Evolutionary conservation across 1,140 invertebrate genomes (phyloP).

Genomic region (Pogonomyrmex barbatus): DNA sequence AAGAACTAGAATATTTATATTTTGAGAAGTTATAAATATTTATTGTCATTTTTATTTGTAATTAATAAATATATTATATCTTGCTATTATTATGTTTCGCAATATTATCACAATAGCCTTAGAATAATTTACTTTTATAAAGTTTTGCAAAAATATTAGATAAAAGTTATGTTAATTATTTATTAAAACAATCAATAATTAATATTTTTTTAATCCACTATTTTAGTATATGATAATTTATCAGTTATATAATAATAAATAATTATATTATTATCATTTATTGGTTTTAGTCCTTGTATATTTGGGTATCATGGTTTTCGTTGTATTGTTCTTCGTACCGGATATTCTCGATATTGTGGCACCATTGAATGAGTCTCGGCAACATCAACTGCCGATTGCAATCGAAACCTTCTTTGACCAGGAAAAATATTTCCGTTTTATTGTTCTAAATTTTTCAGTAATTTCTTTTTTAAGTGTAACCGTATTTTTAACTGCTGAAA

Average conservation of each 20-base stretch:
- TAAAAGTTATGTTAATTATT: slow-evolving; percentile 1
- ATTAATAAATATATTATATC: not conserved
- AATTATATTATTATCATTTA: not conserved
- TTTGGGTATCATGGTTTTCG: not conserved
- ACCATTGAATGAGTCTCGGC: slow-evolving; percentile 17
- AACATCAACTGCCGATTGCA: not conserved
- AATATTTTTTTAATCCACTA: not conserved
- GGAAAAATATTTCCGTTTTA: slow-evolving; percentile 1
- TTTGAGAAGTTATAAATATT: not conserved
- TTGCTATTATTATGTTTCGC: not conserved
- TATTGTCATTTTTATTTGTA: not conserved
- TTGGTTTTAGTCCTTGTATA: not conserved
- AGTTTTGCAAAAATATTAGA: not conserved
- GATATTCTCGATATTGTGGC: slow-evolving; percentile 30
- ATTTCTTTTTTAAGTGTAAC: not conserved
- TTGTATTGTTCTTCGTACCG: slow-evolving; percentile 3
- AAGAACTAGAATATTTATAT: not conserved
- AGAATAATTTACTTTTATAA: not conserved
- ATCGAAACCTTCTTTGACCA: slow-evolving; percentile 22
- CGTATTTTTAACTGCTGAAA: slow-evolving; percentile 1
- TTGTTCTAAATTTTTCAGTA: not conserved
- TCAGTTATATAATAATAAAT: not conserved
- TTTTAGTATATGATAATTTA: not conserved
- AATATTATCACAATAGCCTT: not conserved
- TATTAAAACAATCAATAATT: not conserved